Base-by-base conservation (phyloP, 2,888 invertebrate genomes). In the Chloroclystis v-ata region DNA sequence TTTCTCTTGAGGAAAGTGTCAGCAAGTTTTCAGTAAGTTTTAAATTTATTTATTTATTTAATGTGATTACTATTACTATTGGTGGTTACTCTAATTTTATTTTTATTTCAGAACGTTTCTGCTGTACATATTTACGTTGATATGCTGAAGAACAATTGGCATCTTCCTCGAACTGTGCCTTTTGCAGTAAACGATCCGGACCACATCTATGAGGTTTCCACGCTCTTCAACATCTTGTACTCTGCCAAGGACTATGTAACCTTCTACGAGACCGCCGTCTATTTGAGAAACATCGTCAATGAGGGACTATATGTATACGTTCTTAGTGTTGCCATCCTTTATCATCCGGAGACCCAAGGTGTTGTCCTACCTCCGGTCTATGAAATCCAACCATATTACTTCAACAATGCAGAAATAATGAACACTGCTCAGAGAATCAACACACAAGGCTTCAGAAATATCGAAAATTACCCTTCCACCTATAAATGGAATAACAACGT, bases 371-470 rank as follows among this genome's bases (percentile, higher is more conserved):
- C 94, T 10, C 91, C 93, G 38, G 84, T 91, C 43, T 93, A 93
- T 65, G 94, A 95, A 76, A 84, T 94, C 52, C 89, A 91, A 72
- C 95, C 95, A 0, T 90, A 92, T 57, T 90, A 89, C 76, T 94
- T 93, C 88, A 89, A 92, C 72, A 92, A 91, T 66, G 84, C 89
- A 45, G 91, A 93, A 65, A 89, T 93, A 50, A 90, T 95, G 71
- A 88, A 90, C 32, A 87, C 91, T 48, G 93, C 92, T 3, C 90
- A 92, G 65, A 89, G 89, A 68, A 89, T 92, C 69, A 81, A 89
- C 65, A 82, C 78, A 20, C 80, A 82, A 29, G 78, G 77, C 48
- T 73, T 63, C 41, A 68, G 59, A 2, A 50, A 68, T 59, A 46
- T 85, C 14, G 72, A 82, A 29, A 42, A 69, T 54, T 73, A 75